A percentile compares a stretch with the other conserved stretches of the same genome.
Evolutionary conservation across 2,888 invertebrate genomes (phyloP).

Genomic region (Brassicogethes aeneus): DNA sequence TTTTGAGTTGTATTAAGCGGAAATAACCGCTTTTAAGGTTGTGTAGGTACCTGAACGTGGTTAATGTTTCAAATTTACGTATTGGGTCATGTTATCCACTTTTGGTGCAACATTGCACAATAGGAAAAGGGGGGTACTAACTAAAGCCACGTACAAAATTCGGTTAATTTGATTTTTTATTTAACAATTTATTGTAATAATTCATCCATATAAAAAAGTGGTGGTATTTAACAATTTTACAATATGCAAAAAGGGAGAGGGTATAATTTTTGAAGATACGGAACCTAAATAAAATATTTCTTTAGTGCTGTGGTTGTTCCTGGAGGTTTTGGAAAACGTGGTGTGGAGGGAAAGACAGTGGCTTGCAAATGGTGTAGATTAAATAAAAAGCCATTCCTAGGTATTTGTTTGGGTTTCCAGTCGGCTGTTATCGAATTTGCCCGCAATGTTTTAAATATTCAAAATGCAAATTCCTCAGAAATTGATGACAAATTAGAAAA

Average conservation of each 20-base stretch:
- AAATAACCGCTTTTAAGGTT: too few species aligned
- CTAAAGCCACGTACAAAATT: too few species aligned
- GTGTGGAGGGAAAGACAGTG: conserved; percentile 91
- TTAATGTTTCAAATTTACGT: too few species aligned
- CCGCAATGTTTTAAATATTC: conserved; percentile 68
- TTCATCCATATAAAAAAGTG: too few species aligned
- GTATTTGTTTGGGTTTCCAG: conserved; percentile 97
- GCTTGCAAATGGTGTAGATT: conserved; percentile 90
- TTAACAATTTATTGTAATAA: too few species aligned
- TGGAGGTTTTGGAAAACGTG: conserved; percentile 94
- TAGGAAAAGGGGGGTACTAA: too few species aligned
- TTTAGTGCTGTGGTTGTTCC: conserved; percentile 88
- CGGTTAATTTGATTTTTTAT: too few species aligned
- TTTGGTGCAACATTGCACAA: too few species aligned
- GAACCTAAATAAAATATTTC: conserved; percentile 11
- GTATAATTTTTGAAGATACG: background rate
- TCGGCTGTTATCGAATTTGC: conserved; percentile 94
- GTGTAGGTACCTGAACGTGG: too few species aligned
- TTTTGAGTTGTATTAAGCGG: too few species aligned
- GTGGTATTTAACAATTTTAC: conserved; percentile 1
- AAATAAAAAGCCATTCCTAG: conserved; percentile 84
- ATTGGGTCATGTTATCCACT: too few species aligned
- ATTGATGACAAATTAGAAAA: conserved; percentile 61
- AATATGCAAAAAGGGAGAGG: too few species aligned
- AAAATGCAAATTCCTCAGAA: conserved; percentile 82